Percentiles rank a stretch among this genome's conserved stretches.
Evolutionary conservation across 2,113 vertebrate genomes (phyloP).

Genomic region (Natator depressus): DNA sequence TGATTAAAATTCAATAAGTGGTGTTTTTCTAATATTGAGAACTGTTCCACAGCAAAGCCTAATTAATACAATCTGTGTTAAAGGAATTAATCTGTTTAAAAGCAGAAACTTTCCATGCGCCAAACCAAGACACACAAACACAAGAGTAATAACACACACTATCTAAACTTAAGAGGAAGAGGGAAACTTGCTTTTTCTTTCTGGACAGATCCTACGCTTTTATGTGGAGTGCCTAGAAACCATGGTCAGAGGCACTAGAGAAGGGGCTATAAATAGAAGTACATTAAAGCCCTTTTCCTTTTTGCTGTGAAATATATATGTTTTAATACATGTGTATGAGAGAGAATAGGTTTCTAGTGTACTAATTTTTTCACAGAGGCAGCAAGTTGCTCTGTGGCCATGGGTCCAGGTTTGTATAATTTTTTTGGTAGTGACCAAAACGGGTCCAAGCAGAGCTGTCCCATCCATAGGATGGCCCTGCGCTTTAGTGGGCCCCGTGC

Average conservation of each 20-base stretch:
- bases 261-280: not conserved
- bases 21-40: slow-evolving; percentile 58
- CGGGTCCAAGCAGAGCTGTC: too few relatives aligned
- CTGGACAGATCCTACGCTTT: not conserved
- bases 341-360: not conserved
- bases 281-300: not conserved
- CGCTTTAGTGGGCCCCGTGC: too few relatives aligned
- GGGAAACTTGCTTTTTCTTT: not conserved
- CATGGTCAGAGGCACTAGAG: not conserved
- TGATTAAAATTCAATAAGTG: slow-evolving; percentile 69
- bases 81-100: slow-evolving; percentile 67
- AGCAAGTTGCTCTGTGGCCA: not conserved
- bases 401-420: too few relatives aligned
- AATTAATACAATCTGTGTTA: slow-evolving; percentile 66
- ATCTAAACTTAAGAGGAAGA: slow-evolving; percentile 10
- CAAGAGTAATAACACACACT: slow-evolving; percentile 34
- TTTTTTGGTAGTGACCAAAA: too few relatives aligned
- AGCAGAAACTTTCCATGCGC: slow-evolving; percentile 69
- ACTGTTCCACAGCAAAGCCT: slow-evolving; percentile 45
- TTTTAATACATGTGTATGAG: not conserved
- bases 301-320: not conserved
- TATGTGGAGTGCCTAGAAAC: not conserved
- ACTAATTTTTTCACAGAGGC: not conserved
- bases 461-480: too few relatives aligned
- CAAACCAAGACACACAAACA: slow-evolving; percentile 30